These are phyloP conservation scores for Acanthornis magna DNA, from an alignment of 2,797 vertebrate genomes.

Conservation along the genomic window DNA sequence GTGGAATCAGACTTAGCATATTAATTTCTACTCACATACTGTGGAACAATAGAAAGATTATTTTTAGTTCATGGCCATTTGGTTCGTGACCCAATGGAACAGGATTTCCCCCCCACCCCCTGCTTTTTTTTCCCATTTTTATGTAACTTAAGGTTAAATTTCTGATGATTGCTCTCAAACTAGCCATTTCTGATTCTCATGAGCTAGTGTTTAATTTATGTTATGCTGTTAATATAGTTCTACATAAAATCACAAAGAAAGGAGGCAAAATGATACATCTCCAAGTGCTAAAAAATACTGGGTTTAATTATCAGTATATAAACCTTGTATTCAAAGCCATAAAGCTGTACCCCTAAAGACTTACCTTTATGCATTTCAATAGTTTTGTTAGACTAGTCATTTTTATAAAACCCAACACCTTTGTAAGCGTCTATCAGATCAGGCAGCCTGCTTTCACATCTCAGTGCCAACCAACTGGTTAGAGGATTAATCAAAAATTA, in stretches of 20 bases:
- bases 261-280: not conserved
- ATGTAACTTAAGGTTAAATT: slow-evolving; percentile 1
- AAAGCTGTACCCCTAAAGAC: not conserved
- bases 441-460: not conserved
- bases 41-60: slow-evolving; percentile 55
- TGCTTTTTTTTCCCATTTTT: not conserved
- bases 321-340: not conserved
- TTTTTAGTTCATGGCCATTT: slow-evolving; percentile 60
- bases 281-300: not conserved
- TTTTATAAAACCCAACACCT: not conserved
- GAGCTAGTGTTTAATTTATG: not conserved
- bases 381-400: not conserved
- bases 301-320: not conserved
- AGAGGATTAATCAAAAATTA: slow-evolving; percentile 25
- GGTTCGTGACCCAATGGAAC: not conserved
- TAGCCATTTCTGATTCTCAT: not conserved
- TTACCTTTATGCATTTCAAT: not conserved
- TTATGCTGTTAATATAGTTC: not conserved
- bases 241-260: not conserved
- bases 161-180: not conserved
- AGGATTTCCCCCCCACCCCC: slow-evolving; percentile 40
- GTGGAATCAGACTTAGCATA: slow-evolving; percentile 23
- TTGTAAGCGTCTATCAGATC: not conserved
- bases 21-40: slow-evolving; percentile 45
- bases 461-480: not conserved